These are phyloP conservation scores for Luffia ferchaultella DNA, from an alignment of 2,888 invertebrate genomes.

Conservation along the genomic window DNA sequence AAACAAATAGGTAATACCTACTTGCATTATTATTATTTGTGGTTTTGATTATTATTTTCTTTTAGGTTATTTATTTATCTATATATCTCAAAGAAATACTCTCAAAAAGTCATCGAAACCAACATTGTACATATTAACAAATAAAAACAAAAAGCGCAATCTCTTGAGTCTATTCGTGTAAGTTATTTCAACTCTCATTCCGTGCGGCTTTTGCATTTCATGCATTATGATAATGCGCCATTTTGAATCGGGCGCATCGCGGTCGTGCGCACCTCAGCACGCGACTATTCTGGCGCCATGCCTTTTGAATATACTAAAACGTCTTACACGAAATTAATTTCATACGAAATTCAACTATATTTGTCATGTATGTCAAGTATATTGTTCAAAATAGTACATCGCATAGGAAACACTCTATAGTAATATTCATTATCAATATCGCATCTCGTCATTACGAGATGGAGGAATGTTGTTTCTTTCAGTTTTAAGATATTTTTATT, in stretches of 20 bases:
- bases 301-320: conserved; percentile 13
- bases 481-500: no score
- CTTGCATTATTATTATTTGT: no score
- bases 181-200: background rate
- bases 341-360: background rate
- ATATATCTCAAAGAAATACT: no score
- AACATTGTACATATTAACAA: no score
- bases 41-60: no score
- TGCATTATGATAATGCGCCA: conserved; percentile 59
- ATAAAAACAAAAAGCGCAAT: no score
- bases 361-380: no score
- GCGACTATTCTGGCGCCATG: conserved; percentile 41
- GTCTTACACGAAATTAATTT: conserved; percentile 8
- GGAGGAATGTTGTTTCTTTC: conserved; percentile 25
- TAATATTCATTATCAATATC: conserved; percentile 15
- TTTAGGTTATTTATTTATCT: no score
- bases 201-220: conserved; percentile 38
- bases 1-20: no score
- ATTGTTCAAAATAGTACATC: background rate
- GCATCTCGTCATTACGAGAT: conserved; percentile 29
- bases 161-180: background rate
- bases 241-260: conserved; percentile 45
- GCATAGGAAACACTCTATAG: background rate
- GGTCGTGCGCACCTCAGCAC: conserved; percentile 31
- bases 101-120: no score